Conservation (phyloP, 2,888 invertebrate genomes). For the Folsomia candida region DNA sequence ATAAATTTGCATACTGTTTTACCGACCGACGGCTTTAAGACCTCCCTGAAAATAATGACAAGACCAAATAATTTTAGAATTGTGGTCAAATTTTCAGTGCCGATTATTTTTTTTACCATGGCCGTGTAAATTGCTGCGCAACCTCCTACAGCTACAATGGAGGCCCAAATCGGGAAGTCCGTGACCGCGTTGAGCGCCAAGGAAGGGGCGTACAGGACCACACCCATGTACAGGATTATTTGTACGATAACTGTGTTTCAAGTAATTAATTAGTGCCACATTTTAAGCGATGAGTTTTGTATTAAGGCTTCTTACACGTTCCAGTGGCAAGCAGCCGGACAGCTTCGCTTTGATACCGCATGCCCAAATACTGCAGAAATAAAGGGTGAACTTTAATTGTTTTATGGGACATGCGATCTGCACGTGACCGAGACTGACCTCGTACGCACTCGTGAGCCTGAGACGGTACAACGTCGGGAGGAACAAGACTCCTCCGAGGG, state of each 20-base stretch:
- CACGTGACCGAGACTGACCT: conserved; percentile 49
- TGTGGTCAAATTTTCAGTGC: too few species aligned
- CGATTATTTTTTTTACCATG: conserved; percentile 38
- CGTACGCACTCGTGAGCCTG: conserved; percentile 53
- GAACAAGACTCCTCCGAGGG: conserved; percentile 52
- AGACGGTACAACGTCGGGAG: conserved; percentile 53
- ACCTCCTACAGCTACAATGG: conserved; percentile 45
- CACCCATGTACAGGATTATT: conserved; percentile 51
- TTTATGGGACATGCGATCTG: too few species aligned
- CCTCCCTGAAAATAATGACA: conserved; percentile 65
- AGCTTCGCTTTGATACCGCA: conserved; percentile 50
- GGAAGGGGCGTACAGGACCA: conserved; percentile 50
- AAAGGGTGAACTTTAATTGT: neutral
- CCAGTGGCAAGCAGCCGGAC: conserved; percentile 46
- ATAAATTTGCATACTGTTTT: neutral
- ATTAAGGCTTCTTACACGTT: conserved; percentile 28
- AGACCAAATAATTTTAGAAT: neutral
- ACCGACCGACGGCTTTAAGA: conserved; percentile 69
- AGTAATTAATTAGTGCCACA: neutral
- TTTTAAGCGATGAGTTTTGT: neutral
- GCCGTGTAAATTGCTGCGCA: conserved; percentile 49
- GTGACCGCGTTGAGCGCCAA: conserved; percentile 42
- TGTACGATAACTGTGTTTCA: conserved; percentile 42
- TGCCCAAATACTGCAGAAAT: conserved; percentile 51
- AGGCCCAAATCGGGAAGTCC: conserved; percentile 45